phyloP scores from a whole-genome alignment of 2,888 invertebrate genomes.

The Drosophila affinis region DNA sequence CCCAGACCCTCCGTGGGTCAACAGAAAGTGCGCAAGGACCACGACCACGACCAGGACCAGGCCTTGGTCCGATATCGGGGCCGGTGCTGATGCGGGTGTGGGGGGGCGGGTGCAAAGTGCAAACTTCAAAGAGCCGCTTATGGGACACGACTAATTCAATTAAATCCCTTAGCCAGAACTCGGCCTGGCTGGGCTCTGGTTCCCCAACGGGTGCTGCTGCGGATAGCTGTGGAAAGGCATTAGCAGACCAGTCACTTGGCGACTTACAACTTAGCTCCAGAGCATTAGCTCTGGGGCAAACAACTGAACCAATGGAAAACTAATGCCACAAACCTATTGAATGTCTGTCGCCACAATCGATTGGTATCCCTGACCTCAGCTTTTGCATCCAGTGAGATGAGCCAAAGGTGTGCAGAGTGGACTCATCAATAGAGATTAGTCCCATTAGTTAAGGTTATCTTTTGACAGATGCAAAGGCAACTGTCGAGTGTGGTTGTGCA shows the following conservation, averaged over 20 bases:
- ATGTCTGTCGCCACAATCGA: not conserved
- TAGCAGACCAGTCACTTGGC: conserved; percentile 42
- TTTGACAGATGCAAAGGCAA: not conserved
- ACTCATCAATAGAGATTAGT: not conserved
- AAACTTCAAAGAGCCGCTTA: conserved; percentile 69
- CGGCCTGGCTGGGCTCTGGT: conserved; percentile 3
- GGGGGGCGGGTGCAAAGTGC: conserved; percentile 60
- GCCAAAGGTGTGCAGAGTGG: not conserved
- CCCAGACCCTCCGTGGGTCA: conserved; percentile 51
- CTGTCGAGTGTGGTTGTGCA: not conserved
- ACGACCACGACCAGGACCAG: conserved; percentile 50
- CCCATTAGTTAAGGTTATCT: not conserved
- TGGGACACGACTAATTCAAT: conserved; percentile 76
- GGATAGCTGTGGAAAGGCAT: conserved; percentile 34
- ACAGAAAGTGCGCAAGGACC: conserved; percentile 45
- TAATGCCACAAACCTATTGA: conserved; percentile 14
- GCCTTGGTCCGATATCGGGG: not conserved
- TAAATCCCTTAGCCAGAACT: conserved; percentile 53
- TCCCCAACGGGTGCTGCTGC: conserved; percentile 1
- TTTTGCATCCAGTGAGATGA: not conserved
- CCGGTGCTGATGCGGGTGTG: not conserved
- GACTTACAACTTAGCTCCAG: conserved; percentile 46
- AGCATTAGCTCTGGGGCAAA: conserved; percentile 56
- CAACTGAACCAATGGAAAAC: conserved; percentile 52
- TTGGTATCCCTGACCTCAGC: no score